These are phyloP conservation scores for Pseudomugil tenellus DNA, from an alignment of 2,797 vertebrate genomes.

Conservation along the genomic window DNA sequence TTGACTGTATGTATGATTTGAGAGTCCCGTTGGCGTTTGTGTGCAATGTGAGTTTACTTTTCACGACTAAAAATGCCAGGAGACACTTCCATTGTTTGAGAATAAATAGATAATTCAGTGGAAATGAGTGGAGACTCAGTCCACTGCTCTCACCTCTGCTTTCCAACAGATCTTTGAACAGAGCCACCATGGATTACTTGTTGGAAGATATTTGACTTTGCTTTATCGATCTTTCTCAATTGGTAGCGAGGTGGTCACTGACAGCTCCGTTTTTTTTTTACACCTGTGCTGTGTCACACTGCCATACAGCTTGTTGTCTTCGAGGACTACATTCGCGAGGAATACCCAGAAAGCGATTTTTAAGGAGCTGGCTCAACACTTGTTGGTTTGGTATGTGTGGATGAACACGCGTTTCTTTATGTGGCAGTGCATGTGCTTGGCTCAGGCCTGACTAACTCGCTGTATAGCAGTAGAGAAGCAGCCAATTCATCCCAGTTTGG, in stretches of 20 bases:
- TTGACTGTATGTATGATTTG: not conserved
- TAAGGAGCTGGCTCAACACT: constrained; percentile 65
- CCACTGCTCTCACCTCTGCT: constrained; percentile 32
- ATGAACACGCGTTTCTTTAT: constrained; percentile 9
- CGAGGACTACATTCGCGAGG: constrained; percentile 42
- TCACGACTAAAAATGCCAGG: not conserved
- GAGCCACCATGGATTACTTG: constrained; percentile 55
- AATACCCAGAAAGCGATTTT: constrained; percentile 52
- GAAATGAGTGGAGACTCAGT: constrained; percentile 22
- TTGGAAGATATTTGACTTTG: constrained; percentile 68
- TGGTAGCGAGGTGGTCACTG: constrained; percentile 38
- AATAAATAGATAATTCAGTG: constrained; percentile 27
- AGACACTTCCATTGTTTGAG: constrained; percentile 28
- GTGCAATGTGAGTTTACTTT: not conserved
- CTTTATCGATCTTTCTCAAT: constrained; percentile 62
- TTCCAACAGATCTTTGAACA: constrained; percentile 59
- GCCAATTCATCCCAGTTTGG: constrained; percentile 56
- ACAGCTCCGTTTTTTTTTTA: constrained; percentile 41
- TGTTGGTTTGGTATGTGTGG: constrained; percentile 45
- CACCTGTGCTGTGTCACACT: constrained; percentile 33
- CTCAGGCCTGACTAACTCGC: constrained; percentile 30
- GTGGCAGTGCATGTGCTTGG: constrained; percentile 36
- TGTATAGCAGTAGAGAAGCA: constrained; percentile 35
- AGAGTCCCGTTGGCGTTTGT: not conserved
- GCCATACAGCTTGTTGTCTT: constrained; percentile 43